A percentile compares a stretch with the other conserved stretches of the same genome.
These are phyloP conservation scores for Oscheius myriophilus DNA, from an alignment of 2,888 invertebrate genomes.

Conservation along the genomic window DNA sequence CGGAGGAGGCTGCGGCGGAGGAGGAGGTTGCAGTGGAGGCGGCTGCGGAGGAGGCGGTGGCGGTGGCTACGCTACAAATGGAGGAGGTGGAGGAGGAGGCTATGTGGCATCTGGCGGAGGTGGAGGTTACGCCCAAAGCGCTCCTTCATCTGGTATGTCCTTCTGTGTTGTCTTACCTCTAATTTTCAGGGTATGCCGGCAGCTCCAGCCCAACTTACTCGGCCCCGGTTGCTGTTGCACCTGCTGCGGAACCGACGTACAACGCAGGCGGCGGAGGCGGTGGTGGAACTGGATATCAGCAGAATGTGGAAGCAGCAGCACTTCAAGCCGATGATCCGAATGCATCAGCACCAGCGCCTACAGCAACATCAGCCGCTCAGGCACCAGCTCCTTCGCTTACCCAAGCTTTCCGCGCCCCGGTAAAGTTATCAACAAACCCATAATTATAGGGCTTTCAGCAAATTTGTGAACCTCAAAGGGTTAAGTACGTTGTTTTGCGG, in stretches of 20 bases:
- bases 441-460: conserved; percentile 5
- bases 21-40: conserved; percentile 22
- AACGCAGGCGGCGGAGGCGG: conserved; percentile 31
- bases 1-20: conserved; percentile 16
- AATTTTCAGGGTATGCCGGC: no score
- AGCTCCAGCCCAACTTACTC: not conserved
- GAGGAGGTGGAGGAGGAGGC: conserved; percentile 18
- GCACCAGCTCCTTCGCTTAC: conserved; percentile 22
- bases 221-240: conserved; percentile 6
- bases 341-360: conserved; percentile 10
- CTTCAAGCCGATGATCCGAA: conserved; percentile 40
- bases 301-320: conserved; percentile 28
- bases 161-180: no score
- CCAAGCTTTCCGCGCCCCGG: conserved; percentile 44
- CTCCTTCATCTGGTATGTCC: not conserved
- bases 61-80: conserved; percentile 17
- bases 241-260: conserved; percentile 18
- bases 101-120: conserved; percentile 22
- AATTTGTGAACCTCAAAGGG: conserved; percentile 24
- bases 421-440: not conserved
- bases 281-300: conserved; percentile 25
- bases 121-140: conserved; percentile 14
- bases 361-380: not conserved
- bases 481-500: conserved; percentile 48
- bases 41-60: conserved; percentile 29